Evolutionary conservation across 2,888 invertebrate species (phyloP).

Genomic region (Microctonus brassicae): DNA sequence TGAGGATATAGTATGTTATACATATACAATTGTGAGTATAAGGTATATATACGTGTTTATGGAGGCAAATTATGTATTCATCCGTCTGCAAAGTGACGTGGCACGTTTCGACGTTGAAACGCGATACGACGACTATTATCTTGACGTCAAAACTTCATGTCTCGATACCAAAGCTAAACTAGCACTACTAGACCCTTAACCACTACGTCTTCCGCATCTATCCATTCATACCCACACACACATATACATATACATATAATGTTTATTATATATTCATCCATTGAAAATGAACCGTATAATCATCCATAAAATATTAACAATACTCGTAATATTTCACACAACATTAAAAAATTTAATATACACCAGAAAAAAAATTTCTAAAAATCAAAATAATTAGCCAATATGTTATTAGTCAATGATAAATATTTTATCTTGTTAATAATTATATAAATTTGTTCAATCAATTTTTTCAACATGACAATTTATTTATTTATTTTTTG

Average conservation of each 20-base stretch:
- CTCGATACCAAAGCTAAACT: slow-evolving; percentile 12
- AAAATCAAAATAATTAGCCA: too few relatives aligned
- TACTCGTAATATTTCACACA: too few relatives aligned
- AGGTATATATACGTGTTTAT: not conserved
- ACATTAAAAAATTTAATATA: too few relatives aligned
- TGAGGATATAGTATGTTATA: too few relatives aligned
- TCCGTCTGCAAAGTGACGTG: slow-evolving; percentile 22
- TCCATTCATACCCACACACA: slow-evolving; percentile 1
- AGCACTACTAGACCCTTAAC: not conserved
- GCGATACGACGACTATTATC: slow-evolving; percentile 31
- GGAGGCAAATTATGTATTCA: slow-evolving; percentile 24
- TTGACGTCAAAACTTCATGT: slow-evolving; percentile 10
- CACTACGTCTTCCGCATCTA: not conserved
- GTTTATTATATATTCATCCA: not conserved
- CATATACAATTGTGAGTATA: too few relatives aligned
- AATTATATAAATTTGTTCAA: too few relatives aligned
- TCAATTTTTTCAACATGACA: too few relatives aligned
- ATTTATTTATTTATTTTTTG: too few relatives aligned
- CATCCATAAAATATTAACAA: not conserved
- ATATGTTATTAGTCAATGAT: too few relatives aligned
- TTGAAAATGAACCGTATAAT: not conserved
- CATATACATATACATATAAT: not conserved
- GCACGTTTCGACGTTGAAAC: slow-evolving; percentile 19
- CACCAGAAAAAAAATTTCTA: too few relatives aligned
- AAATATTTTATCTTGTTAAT: too few relatives aligned